These are phyloP conservation scores for Gorsachius magnificus DNA, from an alignment of 2,797 vertebrate species.

Conservation along the genomic window DNA sequence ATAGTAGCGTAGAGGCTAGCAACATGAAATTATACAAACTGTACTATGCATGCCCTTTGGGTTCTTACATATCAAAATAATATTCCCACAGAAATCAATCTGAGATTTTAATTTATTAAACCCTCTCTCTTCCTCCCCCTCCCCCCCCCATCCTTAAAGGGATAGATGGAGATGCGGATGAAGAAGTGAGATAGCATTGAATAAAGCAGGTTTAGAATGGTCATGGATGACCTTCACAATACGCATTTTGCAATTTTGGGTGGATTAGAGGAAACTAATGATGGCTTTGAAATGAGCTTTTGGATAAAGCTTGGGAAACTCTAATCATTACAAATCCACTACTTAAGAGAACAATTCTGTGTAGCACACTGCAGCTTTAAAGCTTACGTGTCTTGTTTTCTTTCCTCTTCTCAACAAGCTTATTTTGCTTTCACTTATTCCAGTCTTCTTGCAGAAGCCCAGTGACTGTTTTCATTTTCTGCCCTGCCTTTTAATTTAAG, in stretches of 20 bases:
- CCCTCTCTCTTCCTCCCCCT: not conserved
- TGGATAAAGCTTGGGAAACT: conserved; percentile 74
- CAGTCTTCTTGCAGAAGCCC: not conserved
- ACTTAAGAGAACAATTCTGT: conserved; percentile 64
- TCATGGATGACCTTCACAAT: conserved; percentile 67
- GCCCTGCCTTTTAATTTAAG: conserved; percentile 34
- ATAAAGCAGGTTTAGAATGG: conserved; percentile 34
- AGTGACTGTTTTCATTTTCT: not conserved
- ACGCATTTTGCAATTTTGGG: conserved; percentile 72
- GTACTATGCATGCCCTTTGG: not conserved
- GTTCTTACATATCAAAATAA: conserved; percentile 34
- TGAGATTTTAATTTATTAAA: conserved; percentile 63
- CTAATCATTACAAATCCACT: conserved; percentile 80
- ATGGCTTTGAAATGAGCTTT: conserved; percentile 77
- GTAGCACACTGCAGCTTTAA: conserved; percentile 60
- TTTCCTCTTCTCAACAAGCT: conserved; percentile 51
- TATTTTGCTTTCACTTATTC: conserved; percentile 45
- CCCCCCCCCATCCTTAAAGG: not conserved
- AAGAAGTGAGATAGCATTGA: not conserved
- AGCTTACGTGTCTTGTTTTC: conserved; percentile 54
- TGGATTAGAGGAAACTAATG: conserved; percentile 78
- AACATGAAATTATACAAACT: not conserved
- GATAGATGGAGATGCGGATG: not conserved
- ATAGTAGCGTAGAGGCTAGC: not conserved
- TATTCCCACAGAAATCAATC: conserved; percentile 53